phyloP scores from a whole-genome alignment of 2,113 vertebrate species.

The Ia io region DNA sequence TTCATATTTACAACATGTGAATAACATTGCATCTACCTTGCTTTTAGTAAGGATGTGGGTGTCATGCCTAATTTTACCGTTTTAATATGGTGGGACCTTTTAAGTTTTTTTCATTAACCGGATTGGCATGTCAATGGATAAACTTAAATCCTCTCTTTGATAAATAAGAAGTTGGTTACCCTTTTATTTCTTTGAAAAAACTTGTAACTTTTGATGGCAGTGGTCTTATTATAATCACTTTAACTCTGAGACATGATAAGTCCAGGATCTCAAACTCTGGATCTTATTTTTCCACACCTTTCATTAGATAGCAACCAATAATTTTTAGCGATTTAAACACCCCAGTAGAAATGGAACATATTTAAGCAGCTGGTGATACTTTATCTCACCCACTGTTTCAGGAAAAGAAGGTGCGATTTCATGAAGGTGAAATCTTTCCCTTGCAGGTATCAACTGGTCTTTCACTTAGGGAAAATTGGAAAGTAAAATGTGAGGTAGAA shows the following conservation, averaged over 20 bases:
- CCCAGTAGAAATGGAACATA: neutral
- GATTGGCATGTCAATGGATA: neutral
- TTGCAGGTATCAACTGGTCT: neutral
- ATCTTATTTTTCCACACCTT: neutral
- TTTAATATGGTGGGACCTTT: neutral
- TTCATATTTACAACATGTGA: neutral
- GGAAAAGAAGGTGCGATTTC: neutral
- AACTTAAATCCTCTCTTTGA: neutral
- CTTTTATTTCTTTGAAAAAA: neutral
- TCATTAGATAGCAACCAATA: neutral
- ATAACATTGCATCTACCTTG: neutral
- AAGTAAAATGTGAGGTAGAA: neutral
- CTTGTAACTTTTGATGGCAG: neutral
- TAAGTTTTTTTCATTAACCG: neutral
- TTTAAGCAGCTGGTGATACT: neutral
- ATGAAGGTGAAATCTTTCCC: no score
- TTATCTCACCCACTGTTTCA: neutral
- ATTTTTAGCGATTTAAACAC: neutral
- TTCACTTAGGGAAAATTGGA: neutral
- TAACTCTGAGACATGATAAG: neutral
- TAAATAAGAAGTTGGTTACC: neutral
- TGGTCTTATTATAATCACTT: neutral
- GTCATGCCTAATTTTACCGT: neutral
- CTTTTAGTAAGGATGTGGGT: neutral
- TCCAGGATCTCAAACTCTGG: neutral